A percentile compares a stretch with the other conserved stretches of the same genome.
Evolutionary conservation across 2,113 vertebrate genomes (phyloP).

Genomic region (Felis catus): DNA sequence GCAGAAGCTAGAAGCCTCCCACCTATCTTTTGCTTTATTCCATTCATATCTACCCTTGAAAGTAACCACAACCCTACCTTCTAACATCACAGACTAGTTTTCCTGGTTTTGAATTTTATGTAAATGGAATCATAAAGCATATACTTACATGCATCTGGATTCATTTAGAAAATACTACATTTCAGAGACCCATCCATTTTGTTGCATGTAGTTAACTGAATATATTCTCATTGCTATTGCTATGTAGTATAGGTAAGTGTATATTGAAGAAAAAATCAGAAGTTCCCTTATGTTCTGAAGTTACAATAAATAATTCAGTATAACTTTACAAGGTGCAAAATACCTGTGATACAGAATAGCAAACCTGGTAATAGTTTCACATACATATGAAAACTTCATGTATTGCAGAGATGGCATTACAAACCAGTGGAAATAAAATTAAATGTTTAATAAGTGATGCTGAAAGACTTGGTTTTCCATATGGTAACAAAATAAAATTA

Average conservation of each 20-base stretch:
- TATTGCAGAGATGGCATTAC: background rate
- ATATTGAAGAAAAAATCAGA: background rate
- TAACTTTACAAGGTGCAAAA: background rate
- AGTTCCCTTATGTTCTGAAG: background rate
- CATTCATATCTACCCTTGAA: background rate
- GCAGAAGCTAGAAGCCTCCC: background rate
- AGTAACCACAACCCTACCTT: background rate
- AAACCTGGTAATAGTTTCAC: background rate
- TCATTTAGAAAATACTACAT: background rate
- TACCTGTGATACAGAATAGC: too few relatives aligned
- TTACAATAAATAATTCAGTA: background rate
- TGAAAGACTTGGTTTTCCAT: background rate
- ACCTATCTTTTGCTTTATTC: background rate
- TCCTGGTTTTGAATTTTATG: background rate
- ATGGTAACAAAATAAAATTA: background rate
- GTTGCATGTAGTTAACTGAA: background rate
- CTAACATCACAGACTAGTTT: background rate
- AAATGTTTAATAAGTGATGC: background rate
- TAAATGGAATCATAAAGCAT: background rate
- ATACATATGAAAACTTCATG: background rate
- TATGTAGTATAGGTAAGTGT: background rate
- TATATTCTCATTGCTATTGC: background rate
- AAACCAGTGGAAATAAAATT: background rate
- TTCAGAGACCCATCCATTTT: background rate
- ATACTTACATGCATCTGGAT: background rate